Base-by-base conservation (phyloP, 2,888 invertebrate species). In the Trachelus iudaicus region DNA sequence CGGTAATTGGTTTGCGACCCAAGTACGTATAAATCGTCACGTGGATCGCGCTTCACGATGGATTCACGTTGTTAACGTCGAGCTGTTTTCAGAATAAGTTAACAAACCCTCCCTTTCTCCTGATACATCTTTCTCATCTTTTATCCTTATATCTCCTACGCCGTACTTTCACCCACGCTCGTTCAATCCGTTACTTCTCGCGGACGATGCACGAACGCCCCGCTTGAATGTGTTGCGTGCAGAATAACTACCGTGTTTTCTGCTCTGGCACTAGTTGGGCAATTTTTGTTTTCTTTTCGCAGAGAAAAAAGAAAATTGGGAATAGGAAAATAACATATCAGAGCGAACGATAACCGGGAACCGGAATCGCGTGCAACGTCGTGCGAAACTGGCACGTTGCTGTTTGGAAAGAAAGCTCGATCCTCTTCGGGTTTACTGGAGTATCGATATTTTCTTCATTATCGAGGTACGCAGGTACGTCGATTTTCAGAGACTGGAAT, bases 111-210 rank as follows among this genome's bases (percentile, higher is more conserved):
- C 9, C 9, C 56, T 23, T 9, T 0, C 23, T 56, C 9, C 2
- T 23, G 23, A 23, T 23, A 56, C 2, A 56, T 23, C 23, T 56
- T 56, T 0, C 23, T 56, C 2, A 23, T 2, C 15, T 56, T 23
- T 85, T 80, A 81, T 78, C 78, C 76, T 79, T 77, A 79, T 79
- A 75, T 69, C 75, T 79, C 11, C 23, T 79, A 79, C 73, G 73
- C 75, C 76, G 73, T 74, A 76, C 75, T 79, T 79, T 77, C 56
- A 75, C 76, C 56, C 79, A 56, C 23, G 75, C 69, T 75, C 69
- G 73, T 30, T 56, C 23, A 56, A 56, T 23, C 9, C 56, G 23
- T 56, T 56, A 23, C 56, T 56, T 23, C 9, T 56, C 23, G 23
- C 9, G 56, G 56, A 56, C 23, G 56, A 23, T 56, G 56, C 23